Conservation (phyloP, 2,113 vertebrate genomes). For the Silurus asotus region DNA sequence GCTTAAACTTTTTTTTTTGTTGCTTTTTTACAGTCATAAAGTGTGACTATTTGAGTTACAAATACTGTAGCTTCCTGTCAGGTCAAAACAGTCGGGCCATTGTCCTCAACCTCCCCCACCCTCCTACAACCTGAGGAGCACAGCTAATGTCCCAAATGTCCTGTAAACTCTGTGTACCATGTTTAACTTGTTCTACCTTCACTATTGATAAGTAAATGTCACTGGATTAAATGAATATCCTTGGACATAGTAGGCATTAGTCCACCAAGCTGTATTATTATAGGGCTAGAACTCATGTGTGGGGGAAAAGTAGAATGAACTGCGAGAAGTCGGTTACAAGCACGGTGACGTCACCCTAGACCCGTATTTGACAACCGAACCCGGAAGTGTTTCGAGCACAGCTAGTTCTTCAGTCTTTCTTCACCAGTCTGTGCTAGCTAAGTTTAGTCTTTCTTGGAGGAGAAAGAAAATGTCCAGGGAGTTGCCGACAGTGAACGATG, state of each 20-base stretch:
- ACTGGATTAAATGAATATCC: not conserved
- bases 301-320: not conserved
- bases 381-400: slow-evolving; percentile 43
- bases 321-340: not conserved
- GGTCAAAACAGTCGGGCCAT: not conserved
- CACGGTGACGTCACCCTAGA: slow-evolving; percentile 35
- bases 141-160: not conserved
- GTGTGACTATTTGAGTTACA: not conserved
- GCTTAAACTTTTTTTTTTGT: not conserved
- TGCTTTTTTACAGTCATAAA: not conserved
- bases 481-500: slow-evolving; percentile 25
- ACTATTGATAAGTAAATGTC: not conserved
- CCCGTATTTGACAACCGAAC: slow-evolving; percentile 38
- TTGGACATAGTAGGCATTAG: not conserved
- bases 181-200: not conserved
- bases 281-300: not conserved
- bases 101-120: not conserved
- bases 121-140: not conserved
- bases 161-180: not conserved
- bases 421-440: not conserved
- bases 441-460: not conserved
- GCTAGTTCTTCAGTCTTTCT: not conserved
- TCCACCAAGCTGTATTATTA: not conserved
- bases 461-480: slow-evolving; percentile 59
- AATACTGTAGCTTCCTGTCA: not conserved